These are phyloP conservation scores for Rhea pennata DNA, from an alignment of 2,113 vertebrate genomes.

Conservation along the genomic window DNA sequence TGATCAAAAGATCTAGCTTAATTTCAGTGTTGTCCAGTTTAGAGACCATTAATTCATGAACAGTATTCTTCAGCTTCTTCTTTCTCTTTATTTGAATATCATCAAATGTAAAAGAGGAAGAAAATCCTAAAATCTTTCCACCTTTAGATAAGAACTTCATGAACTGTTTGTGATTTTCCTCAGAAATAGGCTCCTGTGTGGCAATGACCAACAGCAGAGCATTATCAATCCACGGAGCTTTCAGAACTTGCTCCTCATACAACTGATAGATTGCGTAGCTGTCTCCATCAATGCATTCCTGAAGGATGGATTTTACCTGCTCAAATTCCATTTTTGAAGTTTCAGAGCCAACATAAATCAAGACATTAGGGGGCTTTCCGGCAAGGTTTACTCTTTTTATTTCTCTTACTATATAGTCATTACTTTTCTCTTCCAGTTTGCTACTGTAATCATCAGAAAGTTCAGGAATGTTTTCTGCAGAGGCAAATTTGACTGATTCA, in stretches of 20 bases:
- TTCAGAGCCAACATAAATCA: conserved; percentile 83
- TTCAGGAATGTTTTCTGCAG: conserved; percentile 88
- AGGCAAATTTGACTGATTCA: conserved; percentile 88
- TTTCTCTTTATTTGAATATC: conserved; percentile 75
- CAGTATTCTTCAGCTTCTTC: not conserved
- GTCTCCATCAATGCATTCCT: conserved; percentile 81
- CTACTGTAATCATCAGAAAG: conserved; percentile 77
- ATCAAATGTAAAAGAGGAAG: conserved; percentile 79
- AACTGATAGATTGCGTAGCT: conserved; percentile 86
- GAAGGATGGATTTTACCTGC: conserved; percentile 72
- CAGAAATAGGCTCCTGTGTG: conserved; percentile 69
- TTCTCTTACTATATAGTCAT: not conserved
- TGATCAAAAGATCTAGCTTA: conserved; percentile 78
- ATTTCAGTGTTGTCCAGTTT: conserved; percentile 73
- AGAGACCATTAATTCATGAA: conserved; percentile 80
- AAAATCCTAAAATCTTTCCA: conserved; percentile 86
- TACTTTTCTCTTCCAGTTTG: conserved; percentile 5
- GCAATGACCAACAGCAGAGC: conserved; percentile 86
- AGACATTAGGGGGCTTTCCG: conserved; percentile 87
- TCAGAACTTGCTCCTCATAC: conserved; percentile 77
- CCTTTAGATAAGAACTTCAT: conserved; percentile 84
- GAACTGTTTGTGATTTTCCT: conserved; percentile 76
- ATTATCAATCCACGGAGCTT: conserved; percentile 89
- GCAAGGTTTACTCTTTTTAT: conserved; percentile 17
- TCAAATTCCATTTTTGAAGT: conserved; percentile 63